These are phyloP conservation scores for Cecropterus lyciades DNA, from an alignment of 1,140 invertebrate genomes.

Conservation along the genomic window DNA sequence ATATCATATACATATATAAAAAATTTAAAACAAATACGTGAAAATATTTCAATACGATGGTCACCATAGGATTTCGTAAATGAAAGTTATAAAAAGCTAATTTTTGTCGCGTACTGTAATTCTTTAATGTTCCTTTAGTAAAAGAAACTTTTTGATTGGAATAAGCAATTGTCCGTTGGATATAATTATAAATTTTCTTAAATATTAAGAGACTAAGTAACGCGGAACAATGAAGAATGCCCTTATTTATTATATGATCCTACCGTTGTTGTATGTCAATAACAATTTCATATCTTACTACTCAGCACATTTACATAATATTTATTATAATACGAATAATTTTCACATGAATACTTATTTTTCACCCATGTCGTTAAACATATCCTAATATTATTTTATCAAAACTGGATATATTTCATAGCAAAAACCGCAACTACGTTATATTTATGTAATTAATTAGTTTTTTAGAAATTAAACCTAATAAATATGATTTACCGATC, in stretches of 20 bases:
- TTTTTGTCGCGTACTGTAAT: background rate
- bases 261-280: constrained; percentile 7
- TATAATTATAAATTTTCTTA: background rate
- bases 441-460: background rate
- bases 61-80: background rate
- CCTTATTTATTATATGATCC: background rate
- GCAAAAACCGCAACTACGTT: constrained; percentile 24
- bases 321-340: constrained; percentile 12
- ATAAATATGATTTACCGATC: constrained; percentile 18
- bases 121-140: background rate
- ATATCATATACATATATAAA: background rate
- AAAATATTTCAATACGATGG: background rate
- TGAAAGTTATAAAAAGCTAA: background rate
- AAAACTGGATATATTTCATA: constrained; percentile 31
- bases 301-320: constrained; percentile 29
- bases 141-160: too few species aligned
- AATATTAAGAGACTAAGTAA: background rate
- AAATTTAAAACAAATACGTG: background rate
- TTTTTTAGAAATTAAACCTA: constrained; percentile 7
- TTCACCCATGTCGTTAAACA: background rate
- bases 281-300: constrained; percentile 13
- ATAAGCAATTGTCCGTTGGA: too few species aligned
- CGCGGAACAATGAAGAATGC: background rate
- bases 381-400: constrained; percentile 15
- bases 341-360: constrained; percentile 1